Evolutionary conservation across 2,113 vertebrate species (phyloP), one percentile per base, ranked within the genome.

Genomic region (Campylorhamphus procurvoides): DNA sequence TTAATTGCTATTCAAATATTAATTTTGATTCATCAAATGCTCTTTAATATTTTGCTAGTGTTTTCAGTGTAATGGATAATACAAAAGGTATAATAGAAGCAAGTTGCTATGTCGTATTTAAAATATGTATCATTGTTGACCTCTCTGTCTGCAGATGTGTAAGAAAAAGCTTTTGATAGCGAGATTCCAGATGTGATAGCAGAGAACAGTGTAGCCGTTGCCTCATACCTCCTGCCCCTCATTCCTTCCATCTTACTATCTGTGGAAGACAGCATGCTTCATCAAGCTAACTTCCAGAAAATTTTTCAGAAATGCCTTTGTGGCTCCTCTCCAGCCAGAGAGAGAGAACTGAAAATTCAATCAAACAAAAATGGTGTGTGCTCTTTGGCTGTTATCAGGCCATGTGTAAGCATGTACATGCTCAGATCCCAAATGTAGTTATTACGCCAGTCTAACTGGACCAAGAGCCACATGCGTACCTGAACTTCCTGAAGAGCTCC

Each of bases 181-280:
- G 35, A 49, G 27, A 60, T 68, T 67, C 29, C 42, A 19, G n/a
- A 39, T 59, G 40, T 64, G 39, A 33, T 42, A 3, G 2, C 29
- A 50, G 24, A 63, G 28, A 14, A 10, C 20, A 64, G 13, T 20
- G 25, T 76, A 24, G 46, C 35, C 40, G 16, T 46, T 73, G 37
- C 11, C 47, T 64, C 27, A 29, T 27, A 28, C 8, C 6, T 5
- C 2, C 2, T 5, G 1, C 31, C 17, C 7, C 4, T 14, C 18
- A 15, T n/a, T n/a, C 18, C 27, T 69, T 69, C 28, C 13, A 18
- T 74, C 13, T 49, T 44, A 37, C 6, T 82, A 0, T 58, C 7
- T 25, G 3, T 69, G 39, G 18, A 47, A 59, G 39, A 19, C 39
- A 59, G 31, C 13, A 58, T 9, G 13, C 18, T 73, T 74, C n/a